A percentile compares a stretch with the other conserved stretches of the same genome.
phyloP scores from a whole-genome alignment of 2,113 vertebrate genomes.

The Pygoscelis adeliae region DNA sequence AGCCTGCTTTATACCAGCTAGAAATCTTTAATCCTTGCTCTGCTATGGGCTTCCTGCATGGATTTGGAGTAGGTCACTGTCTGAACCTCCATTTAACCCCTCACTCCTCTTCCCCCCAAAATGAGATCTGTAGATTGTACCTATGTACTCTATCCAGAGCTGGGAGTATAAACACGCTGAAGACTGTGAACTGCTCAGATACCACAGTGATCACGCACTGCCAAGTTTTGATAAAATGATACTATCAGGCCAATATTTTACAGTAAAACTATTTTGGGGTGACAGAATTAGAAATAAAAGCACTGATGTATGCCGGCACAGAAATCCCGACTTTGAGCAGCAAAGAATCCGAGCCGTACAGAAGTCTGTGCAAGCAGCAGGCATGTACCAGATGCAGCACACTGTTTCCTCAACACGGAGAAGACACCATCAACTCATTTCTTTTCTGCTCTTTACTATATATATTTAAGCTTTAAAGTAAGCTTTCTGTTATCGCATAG shows the following conservation, averaged over 20 bases:
- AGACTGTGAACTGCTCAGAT: neutral
- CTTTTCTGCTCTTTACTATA: neutral
- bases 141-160: neutral
- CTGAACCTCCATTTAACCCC: neutral
- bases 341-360: fast-evolving
- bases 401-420: neutral
- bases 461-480: neutral
- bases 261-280: neutral
- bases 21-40: neutral
- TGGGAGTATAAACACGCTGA: neutral
- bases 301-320: neutral
- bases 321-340: neutral
- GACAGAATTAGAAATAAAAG: neutral
- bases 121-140: neutral
- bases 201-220: neutral
- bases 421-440: neutral
- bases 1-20: neutral
- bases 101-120: neutral
- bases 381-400: neutral
- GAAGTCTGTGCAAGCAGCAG: neutral
- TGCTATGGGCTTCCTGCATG: neutral
- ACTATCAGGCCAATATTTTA: neutral
- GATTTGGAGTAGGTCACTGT: neutral
- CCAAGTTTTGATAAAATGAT: neutral
- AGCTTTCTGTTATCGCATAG: neutral